Evolutionary conservation across 2,888 invertebrate species (phyloP).

Genomic region (Therioaphis trifolii): DNA sequence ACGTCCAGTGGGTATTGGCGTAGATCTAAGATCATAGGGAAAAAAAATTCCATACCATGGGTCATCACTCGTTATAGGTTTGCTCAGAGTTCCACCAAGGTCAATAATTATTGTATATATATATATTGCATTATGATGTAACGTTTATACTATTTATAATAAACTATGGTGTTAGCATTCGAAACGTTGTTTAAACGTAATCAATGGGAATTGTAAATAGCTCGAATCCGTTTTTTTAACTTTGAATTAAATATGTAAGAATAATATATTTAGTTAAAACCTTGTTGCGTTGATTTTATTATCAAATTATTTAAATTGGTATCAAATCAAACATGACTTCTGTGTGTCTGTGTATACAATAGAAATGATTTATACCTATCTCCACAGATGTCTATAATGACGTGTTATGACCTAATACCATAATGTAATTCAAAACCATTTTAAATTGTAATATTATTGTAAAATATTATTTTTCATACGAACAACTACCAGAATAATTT

Average conservation of each 20-base stretch:
- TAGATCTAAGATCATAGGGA: neutral
- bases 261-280: too few relatives aligned
- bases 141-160: constrained; percentile 1
- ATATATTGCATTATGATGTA: neutral
- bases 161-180: neutral
- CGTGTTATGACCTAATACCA: neutral
- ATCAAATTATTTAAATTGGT: neutral
- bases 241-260: neutral
- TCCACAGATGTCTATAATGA: neutral
- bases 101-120: neutral
- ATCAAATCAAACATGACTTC: neutral
- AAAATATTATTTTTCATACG: neutral
- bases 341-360: neutral
- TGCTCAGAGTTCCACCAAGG: constrained; percentile 15
- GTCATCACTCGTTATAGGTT: neutral
- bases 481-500: neutral
- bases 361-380: neutral
- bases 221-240: too few relatives aligned
- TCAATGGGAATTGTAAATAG: neutral
- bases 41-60: constrained; percentile 32
- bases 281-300: neutral
- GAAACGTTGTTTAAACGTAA: neutral
- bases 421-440: neutral
- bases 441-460: neutral
- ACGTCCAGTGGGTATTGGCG: constrained; percentile 9